Conservation (phyloP, 92 coral and sea anemone genomes). For the Scolanthus callimorphus region DNA sequence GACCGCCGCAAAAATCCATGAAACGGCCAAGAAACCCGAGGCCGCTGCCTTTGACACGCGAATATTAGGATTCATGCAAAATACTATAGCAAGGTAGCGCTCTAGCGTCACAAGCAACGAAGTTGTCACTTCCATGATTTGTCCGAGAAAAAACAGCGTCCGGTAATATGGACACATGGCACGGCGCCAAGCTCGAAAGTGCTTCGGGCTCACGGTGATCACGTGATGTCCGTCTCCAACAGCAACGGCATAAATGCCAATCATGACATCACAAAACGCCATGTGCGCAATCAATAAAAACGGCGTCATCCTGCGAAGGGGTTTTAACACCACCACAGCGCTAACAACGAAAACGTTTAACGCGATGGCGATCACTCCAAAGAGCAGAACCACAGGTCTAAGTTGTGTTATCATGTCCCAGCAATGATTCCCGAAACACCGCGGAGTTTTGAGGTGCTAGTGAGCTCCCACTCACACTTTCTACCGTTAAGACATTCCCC, state of each 20-base stretch:
- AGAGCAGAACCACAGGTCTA: constrained; percentile 18
- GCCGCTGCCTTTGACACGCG: constrained; percentile 7
- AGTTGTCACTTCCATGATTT: constrained; percentile 43
- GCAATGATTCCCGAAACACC: constrained; percentile 20
- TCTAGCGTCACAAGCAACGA: constrained; percentile 46
- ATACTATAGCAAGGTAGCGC: constrained; percentile 44
- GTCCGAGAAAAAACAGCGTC: constrained; percentile 40
- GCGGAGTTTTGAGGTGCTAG: constrained; percentile 1
- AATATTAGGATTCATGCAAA: constrained; percentile 41
- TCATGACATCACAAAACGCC: constrained; percentile 42
- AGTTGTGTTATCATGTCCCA: constrained; percentile 22
- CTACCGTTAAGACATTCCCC: constrained; percentile 24
- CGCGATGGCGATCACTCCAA: constrained; percentile 26
- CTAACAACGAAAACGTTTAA: constrained; percentile 33
- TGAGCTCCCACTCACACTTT: constrained; percentile 10
- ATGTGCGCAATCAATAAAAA: constrained; percentile 39
- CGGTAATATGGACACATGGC: constrained; percentile 38
- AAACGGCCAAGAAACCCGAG: not conserved
- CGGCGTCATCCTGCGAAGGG: constrained; percentile 32
- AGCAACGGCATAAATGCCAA: constrained; percentile 42
- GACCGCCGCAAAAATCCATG: constrained; percentile 13
- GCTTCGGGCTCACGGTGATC: not conserved
- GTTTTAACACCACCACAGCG: constrained; percentile 9
- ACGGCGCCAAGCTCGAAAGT: constrained; percentile 31
- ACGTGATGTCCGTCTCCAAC: constrained; percentile 43